Evolutionary conservation across 2,113 vertebrate species (phyloP).

Genomic region (Cisticola juncidis): DNA sequence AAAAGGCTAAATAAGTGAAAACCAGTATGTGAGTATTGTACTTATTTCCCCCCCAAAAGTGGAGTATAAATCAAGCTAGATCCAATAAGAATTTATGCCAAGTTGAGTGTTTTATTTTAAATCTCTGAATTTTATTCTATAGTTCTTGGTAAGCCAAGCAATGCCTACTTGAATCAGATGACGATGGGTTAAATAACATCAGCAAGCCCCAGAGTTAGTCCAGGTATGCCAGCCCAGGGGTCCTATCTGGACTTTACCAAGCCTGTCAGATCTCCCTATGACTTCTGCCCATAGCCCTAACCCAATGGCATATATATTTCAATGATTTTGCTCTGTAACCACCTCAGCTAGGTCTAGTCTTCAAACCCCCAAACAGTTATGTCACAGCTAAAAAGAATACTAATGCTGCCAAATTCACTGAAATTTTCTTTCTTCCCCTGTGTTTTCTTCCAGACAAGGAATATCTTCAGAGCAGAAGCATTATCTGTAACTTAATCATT

Average conservation of each 20-base stretch:
- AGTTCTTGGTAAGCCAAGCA: not conserved
- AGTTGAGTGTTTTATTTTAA: not conserved
- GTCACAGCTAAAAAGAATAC: not conserved
- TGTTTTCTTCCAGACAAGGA: not conserved
- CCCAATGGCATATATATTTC: not conserved
- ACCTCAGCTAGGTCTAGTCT: accelerated
- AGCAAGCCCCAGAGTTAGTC: not conserved
- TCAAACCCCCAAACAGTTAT: not conserved
- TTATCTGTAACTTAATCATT: not conserved
- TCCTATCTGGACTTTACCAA: not conserved
- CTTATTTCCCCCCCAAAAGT: accelerated
- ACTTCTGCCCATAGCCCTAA: not conserved
- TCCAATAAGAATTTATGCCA: not conserved
- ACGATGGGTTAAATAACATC: not conserved
- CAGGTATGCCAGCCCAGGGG: not conserved
- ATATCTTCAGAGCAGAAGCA: not conserved
- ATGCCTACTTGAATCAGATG: not conserved
- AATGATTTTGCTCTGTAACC: not conserved
- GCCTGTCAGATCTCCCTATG: not conserved
- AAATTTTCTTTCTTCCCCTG: not conserved
- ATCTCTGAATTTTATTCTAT: not conserved
- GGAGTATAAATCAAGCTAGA: not conserved
- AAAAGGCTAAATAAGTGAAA: not conserved
- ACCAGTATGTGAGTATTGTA: not conserved
- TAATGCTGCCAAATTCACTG: not conserved